Base-by-base conservation (phyloP, 2,888 invertebrate species). In the Toxonevra muliebris region DNA sequence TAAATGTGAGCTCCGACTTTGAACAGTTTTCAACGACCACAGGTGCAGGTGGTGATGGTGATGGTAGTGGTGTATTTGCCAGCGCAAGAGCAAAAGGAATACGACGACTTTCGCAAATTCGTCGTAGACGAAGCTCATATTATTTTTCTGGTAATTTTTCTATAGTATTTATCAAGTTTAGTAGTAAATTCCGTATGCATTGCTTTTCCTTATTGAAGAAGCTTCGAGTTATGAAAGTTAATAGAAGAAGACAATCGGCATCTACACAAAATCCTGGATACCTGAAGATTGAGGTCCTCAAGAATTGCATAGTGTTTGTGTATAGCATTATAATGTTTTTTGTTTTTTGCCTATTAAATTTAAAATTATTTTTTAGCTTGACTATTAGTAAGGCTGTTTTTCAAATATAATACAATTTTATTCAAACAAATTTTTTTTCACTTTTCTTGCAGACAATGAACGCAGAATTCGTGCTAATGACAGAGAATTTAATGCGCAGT, bases 391-490 rank as follows among this genome's bases (percentile, higher is more conserved):
- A n/a, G n/a, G n/a, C n/a, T n/a, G n/a, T n/a, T 30, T 30, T 30
- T 30, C 30, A 30, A 30, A 30, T 30, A 30, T 30, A 30, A 7
- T 30, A 30, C 12, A 20, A 64, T 42, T n/a, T 10, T 12, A 30
- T 9, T n/a, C 40, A 42, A 12, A 13, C 40, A 42, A 42, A 20
- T 12, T 59, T 43, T 12, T 15, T 55, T 62, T 11, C 43, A 41
- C 7, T 2, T 65, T 64, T 76, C 82, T 84, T 86, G 62, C 92
- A 98, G 98, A 97, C 89, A 93, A 94, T 87, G 97, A 97, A 90
- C 92, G 98, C 88, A 90, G 93, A 89, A 97, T 99, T 85, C 93
- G 92, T 88, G 97, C 97, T 82, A 98, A 98, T 87, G 95, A 98
- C 88, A 91, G 95, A 86, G 92, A 91, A 84, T 97, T 93, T 88